A percentile compares a stretch with the other conserved stretches of the same genome.
phyloP scores from a whole-genome alignment of 1,140 invertebrate species.

The Drosophila funebris region DNA sequence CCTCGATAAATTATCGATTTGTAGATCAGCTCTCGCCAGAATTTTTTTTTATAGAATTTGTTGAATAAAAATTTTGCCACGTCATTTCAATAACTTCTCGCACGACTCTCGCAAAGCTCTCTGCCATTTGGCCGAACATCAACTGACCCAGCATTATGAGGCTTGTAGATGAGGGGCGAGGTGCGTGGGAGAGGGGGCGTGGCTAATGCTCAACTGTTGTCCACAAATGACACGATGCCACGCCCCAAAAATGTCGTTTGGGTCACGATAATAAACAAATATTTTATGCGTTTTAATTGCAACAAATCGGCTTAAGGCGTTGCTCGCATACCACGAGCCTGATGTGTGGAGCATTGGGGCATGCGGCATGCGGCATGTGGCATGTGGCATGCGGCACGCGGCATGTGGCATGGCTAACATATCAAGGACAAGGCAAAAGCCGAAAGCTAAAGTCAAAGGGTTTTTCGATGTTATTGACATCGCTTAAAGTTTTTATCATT shows the following conservation, averaged over 20 bases:
- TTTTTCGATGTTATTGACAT: conserved; percentile 34
- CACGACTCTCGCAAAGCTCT: neutral
- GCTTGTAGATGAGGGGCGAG: neutral
- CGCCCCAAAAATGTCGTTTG: conserved; percentile 34
- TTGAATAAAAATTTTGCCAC: no score
- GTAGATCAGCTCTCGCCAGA: no score
- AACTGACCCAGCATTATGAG: conserved; percentile 1
- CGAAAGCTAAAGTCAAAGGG: conserved; percentile 1
- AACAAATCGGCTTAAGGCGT: conserved; percentile 51
- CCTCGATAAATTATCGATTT: no score
- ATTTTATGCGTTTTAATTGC: conserved; percentile 52
- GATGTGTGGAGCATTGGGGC: conserved; percentile 1
- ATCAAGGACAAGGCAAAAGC: conserved; percentile 30
- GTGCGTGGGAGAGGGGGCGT: neutral
- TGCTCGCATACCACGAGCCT: neutral
- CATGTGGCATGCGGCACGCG: neutral
- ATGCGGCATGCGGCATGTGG: conserved; percentile 1
- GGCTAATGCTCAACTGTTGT: conserved; percentile 1
- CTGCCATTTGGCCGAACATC: neutral
- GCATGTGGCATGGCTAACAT: no score
- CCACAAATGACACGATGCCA: neutral
- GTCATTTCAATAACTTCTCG: neutral
- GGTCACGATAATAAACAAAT: conserved; percentile 40
- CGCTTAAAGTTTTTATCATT: conserved; percentile 6
- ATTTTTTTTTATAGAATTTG: no score